Evolutionary conservation across 2,797 vertebrate species (phyloP).

Genomic region (Oreochromis mossambicus): DNA sequence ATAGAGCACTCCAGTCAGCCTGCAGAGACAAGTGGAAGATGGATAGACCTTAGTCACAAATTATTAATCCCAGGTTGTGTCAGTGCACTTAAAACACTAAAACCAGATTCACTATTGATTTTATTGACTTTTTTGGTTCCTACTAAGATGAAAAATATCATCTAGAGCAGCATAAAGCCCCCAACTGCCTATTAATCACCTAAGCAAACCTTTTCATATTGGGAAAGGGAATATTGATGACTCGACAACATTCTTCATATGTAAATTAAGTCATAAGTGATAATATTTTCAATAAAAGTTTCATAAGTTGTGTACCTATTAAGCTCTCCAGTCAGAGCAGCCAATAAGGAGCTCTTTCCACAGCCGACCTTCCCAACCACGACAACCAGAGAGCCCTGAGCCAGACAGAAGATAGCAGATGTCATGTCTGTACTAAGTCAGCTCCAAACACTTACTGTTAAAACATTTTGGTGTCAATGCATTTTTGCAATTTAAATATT

Average conservation of each 20-base stretch:
- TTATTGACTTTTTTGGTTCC: neutral
- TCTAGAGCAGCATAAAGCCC: neutral
- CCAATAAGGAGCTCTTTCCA: constrained; percentile 91
- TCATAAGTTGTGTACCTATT: constrained; percentile 76
- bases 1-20: constrained; percentile 74
- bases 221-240: neutral
- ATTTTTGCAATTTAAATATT: neutral
- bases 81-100: neutral
- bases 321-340: constrained; percentile 90
- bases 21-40: neutral
- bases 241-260: neutral
- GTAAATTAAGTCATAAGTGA: neutral
- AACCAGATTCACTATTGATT: neutral
- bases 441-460: neutral
- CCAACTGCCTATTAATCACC: neutral
- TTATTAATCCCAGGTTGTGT: neutral
- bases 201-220: neutral
- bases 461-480: neutral
- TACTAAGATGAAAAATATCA: neutral
- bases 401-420: neutral
- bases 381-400: constrained; percentile 86
- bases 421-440: neutral
- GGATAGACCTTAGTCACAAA: neutral
- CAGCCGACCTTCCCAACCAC: constrained; percentile 94
- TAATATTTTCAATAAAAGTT: neutral